These are phyloP conservation scores for Laticauda colubrina DNA, from an alignment of 2,113 vertebrate genomes.

Conservation along the genomic window DNA sequence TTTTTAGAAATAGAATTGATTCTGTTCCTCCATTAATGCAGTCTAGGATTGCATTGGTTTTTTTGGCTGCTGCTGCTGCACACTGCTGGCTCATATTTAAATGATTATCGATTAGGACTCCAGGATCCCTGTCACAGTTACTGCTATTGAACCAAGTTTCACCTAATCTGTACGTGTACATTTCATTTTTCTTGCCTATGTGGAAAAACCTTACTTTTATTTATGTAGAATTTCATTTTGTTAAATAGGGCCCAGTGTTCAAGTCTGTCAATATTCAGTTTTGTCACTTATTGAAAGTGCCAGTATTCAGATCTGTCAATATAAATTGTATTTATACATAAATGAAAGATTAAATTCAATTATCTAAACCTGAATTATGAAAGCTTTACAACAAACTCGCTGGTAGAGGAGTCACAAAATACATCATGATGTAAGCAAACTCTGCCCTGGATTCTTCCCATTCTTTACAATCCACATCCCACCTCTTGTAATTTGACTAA, in stretches of 20 bases:
- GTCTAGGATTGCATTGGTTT: neutral
- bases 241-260: neutral
- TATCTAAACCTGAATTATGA: neutral
- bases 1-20: neutral
- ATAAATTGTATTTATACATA: neutral
- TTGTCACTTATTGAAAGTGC: neutral
- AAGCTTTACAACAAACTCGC: neutral
- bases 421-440: neutral
- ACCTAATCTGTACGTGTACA: neutral
- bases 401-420: neutral
- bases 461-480: neutral
- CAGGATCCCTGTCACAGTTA: neutral
- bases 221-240: neutral
- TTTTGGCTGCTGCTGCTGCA: neutral
- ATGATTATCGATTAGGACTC: neutral
- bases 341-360: neutral
- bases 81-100: neutral
- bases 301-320: neutral
- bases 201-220: neutral
- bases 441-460: neutral
- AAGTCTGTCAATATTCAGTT: neutral
- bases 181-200: neutral
- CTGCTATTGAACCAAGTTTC: neutral
- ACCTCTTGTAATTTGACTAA: neutral
- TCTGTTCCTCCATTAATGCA: neutral